phyloP scores from a whole-genome alignment of 2,113 vertebrate genomes.

The Hyperopisus bebe region DNA sequence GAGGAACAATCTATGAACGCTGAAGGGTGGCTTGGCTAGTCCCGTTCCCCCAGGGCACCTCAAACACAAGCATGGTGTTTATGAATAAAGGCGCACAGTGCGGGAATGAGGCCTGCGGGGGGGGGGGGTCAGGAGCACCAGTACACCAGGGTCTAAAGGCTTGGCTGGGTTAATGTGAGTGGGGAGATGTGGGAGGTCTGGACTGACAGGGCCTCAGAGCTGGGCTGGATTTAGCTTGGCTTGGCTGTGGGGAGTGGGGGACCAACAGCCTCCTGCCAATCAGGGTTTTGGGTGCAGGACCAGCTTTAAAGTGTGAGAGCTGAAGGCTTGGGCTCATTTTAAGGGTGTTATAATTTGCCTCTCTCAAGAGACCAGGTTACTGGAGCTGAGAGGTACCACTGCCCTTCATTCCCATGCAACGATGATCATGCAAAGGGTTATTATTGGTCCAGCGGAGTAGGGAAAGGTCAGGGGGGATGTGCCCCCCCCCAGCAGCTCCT shows the following conservation, averaged over 20 bases:
- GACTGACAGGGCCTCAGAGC: neutral
- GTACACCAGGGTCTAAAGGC: neutral
- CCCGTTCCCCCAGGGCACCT: neutral
- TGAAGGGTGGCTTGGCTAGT: neutral
- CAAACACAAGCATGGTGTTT: neutral
- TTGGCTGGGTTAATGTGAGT: neutral
- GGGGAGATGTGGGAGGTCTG: neutral
- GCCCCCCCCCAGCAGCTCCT: neutral
- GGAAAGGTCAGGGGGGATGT: neutral
- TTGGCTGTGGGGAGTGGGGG: neutral
- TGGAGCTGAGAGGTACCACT: neutral
- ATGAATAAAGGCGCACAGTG: conserved; percentile 7
- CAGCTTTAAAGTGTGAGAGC: neutral
- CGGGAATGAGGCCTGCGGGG: neutral
- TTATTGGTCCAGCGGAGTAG: neutral
- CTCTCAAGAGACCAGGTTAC: neutral
- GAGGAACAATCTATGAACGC: neutral
- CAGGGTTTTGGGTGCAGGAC: neutral
- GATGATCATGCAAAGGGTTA: neutral
- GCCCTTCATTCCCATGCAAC: neutral
- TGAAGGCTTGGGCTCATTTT: neutral
- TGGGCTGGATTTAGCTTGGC: neutral
- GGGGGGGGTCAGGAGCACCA: neutral
- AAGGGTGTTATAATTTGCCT: neutral
- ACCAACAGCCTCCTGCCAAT: neutral